Percentiles rank a stretch among this genome's conserved stretches.
Conservation (phyloP, 2,797 vertebrate species). For the Glyptemys insculpta region DNA sequence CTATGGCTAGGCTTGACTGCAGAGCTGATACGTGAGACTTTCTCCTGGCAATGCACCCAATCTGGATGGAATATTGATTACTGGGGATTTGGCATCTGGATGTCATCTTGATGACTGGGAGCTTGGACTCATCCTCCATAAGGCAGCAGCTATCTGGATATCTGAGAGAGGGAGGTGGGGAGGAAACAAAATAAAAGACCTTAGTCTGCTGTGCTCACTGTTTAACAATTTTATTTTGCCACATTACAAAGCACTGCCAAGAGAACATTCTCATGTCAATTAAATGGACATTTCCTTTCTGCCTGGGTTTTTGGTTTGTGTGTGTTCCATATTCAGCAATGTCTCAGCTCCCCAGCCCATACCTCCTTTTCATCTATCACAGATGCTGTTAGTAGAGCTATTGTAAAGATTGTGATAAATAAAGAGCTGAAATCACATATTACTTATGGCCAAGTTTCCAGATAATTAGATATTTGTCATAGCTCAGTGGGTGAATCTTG, state of each 20-base stretch:
- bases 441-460: not conserved
- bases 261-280: not conserved
- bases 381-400: not conserved
- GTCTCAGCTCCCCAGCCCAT: not conserved
- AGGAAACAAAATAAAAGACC: not conserved
- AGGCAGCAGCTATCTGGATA: not conserved
- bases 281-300: conserved; percentile 23
- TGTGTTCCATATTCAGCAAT: conserved; percentile 18
- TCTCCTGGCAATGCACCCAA: not conserved
- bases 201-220: not conserved
- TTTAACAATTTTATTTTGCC: not conserved
- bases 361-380: not conserved
- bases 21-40: not conserved
- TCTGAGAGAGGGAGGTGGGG: not conserved
- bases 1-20: not conserved
- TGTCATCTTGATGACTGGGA: not conserved
- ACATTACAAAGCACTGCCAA: not conserved
- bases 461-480: not conserved
- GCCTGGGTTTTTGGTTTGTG: not conserved
- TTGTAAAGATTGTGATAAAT: conserved; percentile 1
- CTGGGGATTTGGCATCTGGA: not conserved
- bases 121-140: not conserved
- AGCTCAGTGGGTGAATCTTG: not conserved
- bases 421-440: not conserved
- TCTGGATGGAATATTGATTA: not conserved